These are phyloP conservation scores for Perca flavescens DNA, from an alignment of 2,113 vertebrate genomes.

Conservation along the genomic window DNA sequence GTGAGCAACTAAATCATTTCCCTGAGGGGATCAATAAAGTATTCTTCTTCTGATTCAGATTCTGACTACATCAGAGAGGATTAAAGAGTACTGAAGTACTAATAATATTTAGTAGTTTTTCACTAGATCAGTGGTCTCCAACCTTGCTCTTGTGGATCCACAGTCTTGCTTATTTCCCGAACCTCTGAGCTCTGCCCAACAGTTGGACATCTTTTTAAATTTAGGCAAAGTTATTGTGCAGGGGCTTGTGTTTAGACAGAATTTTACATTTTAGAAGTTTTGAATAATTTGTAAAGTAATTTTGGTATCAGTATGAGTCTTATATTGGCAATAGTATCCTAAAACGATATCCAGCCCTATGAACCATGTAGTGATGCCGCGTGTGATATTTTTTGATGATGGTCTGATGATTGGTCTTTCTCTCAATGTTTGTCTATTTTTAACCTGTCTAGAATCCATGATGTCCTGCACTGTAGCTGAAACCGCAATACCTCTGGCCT, in stretches of 20 bases:
- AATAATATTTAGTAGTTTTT: constrained; percentile 1
- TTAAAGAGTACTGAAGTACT: not conserved
- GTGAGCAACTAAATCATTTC: too few relatives aligned
- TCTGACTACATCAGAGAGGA: not conserved
- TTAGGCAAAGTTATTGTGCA: not conserved
- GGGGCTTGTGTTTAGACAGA: not conserved
- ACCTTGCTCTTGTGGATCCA: not conserved
- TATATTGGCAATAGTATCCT: not conserved
- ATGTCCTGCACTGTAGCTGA: constrained; percentile 67
- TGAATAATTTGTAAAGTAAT: not conserved
- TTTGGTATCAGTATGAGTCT: not conserved
- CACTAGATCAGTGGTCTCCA: not conserved
- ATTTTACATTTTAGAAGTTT: not conserved
- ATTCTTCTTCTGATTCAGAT: too few relatives aligned
- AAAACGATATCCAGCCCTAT: not conserved
- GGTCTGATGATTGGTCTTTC: not conserved
- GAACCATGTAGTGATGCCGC: not conserved
- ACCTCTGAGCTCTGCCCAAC: not conserved
- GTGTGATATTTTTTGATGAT: not conserved
- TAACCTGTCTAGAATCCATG: constrained; percentile 59
- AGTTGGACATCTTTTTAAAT: not conserved
- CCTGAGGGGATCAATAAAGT: too few relatives aligned
- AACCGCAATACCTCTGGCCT: constrained; percentile 50
- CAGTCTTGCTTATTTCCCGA: not conserved
- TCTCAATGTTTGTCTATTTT: constrained; percentile 20